Evolutionary conservation across 2,888 invertebrate genomes (phyloP).

Genomic region (Tridacna gigas): DNA sequence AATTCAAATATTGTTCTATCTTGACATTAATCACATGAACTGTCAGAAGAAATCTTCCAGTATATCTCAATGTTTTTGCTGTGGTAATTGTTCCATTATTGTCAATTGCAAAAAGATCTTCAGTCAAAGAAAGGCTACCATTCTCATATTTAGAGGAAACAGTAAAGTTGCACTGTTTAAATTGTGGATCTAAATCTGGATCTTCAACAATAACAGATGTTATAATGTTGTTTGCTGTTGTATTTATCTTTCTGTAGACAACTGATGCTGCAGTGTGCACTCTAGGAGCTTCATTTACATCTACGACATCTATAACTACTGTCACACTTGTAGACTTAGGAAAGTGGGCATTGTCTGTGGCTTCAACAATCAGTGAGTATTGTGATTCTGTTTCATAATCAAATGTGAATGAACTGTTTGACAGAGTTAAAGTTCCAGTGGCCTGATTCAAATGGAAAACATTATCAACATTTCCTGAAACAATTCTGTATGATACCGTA

Average conservation of each 20-base stretch:
- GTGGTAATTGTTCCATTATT: conserved; percentile 5
- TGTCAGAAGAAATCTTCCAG: conserved; percentile 1
- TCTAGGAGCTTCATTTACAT: conserved; percentile 23
- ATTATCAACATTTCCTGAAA: not conserved
- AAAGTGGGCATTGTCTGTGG: conserved; percentile 16
- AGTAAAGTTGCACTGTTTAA: not conserved
- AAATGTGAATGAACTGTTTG: conserved; percentile 7
- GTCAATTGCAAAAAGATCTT: conserved; percentile 4
- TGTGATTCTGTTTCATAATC: conserved; percentile 7
- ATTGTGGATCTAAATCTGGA: conserved; percentile 5
- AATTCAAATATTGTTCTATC: not conserved
- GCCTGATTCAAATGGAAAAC: not conserved
- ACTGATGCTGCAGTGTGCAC: not conserved
- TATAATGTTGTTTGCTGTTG: conserved; percentile 8
- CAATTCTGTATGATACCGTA: conserved; percentile 3
- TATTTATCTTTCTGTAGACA: conserved; percentile 20
- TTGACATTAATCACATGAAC: not conserved
- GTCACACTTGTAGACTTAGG: conserved; percentile 7
- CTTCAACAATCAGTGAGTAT: not conserved
- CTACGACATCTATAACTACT: not conserved
- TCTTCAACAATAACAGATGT: conserved; percentile 7
- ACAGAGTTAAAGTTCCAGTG: not conserved
- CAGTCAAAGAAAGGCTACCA: not conserved
- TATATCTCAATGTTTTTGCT: not conserved
- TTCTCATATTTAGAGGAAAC: not conserved